These are phyloP conservation scores for Astyanax mexicanus DNA, from an alignment of 2,797 vertebrate species.

Conservation along the genomic window DNA sequence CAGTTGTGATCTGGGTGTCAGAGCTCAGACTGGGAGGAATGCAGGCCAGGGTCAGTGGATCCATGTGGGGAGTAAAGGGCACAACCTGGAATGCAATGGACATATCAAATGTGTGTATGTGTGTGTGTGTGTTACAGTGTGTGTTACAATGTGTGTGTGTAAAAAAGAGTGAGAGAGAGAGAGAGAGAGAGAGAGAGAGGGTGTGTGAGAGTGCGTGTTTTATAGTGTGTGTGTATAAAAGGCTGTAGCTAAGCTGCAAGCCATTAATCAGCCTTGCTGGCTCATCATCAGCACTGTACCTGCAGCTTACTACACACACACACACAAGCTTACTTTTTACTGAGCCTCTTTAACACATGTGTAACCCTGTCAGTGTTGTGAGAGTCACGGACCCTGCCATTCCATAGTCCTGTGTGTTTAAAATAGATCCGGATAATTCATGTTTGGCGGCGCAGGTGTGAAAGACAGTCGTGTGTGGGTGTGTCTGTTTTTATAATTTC, in stretches of 20 bases:
- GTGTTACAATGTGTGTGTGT: too few species aligned
- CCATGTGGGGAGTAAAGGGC: constrained; percentile 74
- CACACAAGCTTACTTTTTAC: constrained; percentile 42
- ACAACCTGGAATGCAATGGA: constrained; percentile 73
- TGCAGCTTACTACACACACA: constrained; percentile 43
- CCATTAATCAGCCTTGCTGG: constrained; percentile 65
- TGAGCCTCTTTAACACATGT: constrained; percentile 44
- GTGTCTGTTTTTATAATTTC: background rate
- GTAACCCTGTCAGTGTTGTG: constrained; percentile 11
- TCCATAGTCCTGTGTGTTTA: constrained; percentile 40
- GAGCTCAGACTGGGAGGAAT: constrained; percentile 62
- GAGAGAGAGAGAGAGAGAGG: constrained; percentile 50
- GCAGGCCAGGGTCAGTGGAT: constrained; percentile 67
- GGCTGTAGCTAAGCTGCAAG: constrained; percentile 58
- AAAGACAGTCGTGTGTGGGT: constrained; percentile 53
- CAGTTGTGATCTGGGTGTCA: constrained; percentile 54
- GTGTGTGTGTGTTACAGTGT: constrained; percentile 35
- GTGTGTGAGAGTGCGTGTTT: too few species aligned
- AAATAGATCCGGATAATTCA: constrained; percentile 66
- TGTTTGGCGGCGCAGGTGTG: constrained; percentile 63
- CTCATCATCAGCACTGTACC: constrained; percentile 46
- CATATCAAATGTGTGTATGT: constrained; percentile 72
- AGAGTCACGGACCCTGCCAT: constrained; percentile 33
- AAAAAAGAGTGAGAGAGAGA: background rate
- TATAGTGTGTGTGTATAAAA: background rate